Conservation (phyloP, 1,140 invertebrate genomes). For the Anastatus disparis region DNA sequence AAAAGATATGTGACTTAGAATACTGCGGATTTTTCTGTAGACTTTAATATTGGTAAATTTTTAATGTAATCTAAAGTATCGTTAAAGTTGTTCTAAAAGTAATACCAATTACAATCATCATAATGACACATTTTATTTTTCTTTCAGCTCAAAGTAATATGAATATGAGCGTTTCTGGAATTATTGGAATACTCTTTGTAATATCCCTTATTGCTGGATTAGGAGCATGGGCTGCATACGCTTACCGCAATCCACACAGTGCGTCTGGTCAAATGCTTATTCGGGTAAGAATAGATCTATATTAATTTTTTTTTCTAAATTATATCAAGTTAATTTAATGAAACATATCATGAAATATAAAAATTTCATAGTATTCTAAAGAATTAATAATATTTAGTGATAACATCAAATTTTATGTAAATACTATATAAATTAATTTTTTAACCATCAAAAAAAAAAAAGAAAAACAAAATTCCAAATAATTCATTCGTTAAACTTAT, state of each 20-base stretch:
- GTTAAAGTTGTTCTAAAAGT: too few relatives aligned
- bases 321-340: too few relatives aligned
- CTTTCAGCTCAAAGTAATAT: constrained; percentile 55
- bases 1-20: too few relatives aligned
- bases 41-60: too few relatives aligned
- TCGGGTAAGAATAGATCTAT: constrained; percentile 79
- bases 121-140: too few relatives aligned
- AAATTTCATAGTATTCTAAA: too few relatives aligned
- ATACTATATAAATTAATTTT: neutral
- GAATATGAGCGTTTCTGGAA: constrained; percentile 69
- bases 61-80: too few relatives aligned
- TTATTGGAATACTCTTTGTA: constrained; percentile 75
- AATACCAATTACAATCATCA: too few relatives aligned
- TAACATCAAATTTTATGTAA: neutral
- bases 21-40: too few relatives aligned
- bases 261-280: constrained; percentile 95
- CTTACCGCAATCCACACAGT: constrained; percentile 95
- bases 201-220: constrained; percentile 71
- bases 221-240: constrained; percentile 86
- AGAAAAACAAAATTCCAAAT: neutral
- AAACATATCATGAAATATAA: too few relatives aligned
- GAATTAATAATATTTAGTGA: too few relatives aligned
- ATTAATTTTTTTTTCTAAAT: too few relatives aligned
- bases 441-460: neutral
- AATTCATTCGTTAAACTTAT: neutral